Conservation (phyloP, 2,888 invertebrate genomes). For the Scrobipalpa costella region DNA sequence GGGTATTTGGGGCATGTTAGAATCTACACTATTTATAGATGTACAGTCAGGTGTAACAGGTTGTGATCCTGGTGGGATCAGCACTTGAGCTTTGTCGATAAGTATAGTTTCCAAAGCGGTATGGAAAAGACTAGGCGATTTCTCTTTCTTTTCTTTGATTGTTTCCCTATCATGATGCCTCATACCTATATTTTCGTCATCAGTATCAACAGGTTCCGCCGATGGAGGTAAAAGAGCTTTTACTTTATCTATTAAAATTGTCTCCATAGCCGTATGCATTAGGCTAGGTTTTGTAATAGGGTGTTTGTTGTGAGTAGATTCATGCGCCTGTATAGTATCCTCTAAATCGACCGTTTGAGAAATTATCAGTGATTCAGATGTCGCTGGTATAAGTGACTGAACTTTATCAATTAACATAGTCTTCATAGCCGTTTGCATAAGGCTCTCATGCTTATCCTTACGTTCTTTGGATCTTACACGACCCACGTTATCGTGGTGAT, state of each 20-base stretch:
- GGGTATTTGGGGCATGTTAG: background rate
- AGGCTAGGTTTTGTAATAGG: conserved; percentile 42
- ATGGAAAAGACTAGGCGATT: conserved; percentile 45
- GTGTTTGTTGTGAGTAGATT: conserved; percentile 1
- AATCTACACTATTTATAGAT: background rate
- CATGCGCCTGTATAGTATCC: background rate
- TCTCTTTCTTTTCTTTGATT: conserved; percentile 26
- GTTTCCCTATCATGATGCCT: background rate
- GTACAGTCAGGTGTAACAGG: conserved; percentile 30
- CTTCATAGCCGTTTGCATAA: conserved; percentile 79
- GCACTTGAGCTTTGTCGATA: conserved; percentile 36
- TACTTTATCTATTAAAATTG: conserved; percentile 79
- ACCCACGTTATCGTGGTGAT: background rate
- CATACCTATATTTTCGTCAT: background rate
- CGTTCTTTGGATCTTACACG: background rate
- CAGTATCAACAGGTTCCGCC: conserved; percentile 36
- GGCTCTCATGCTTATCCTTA: conserved; percentile 36
- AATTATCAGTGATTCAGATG: conserved; percentile 46
- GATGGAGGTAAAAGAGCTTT: conserved; percentile 66
- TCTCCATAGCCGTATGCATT: conserved; percentile 79
- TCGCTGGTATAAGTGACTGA: conserved; percentile 64
- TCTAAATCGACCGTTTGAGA: background rate
- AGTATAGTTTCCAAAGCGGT: conserved; percentile 48
- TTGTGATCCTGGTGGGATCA: conserved; percentile 31
- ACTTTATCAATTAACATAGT: conserved; percentile 81